Percentiles rank a stretch among this genome's conserved stretches.
Evolutionary conservation across 2,113 vertebrate genomes (phyloP).

Genomic region (Eulemur macaco): DNA sequence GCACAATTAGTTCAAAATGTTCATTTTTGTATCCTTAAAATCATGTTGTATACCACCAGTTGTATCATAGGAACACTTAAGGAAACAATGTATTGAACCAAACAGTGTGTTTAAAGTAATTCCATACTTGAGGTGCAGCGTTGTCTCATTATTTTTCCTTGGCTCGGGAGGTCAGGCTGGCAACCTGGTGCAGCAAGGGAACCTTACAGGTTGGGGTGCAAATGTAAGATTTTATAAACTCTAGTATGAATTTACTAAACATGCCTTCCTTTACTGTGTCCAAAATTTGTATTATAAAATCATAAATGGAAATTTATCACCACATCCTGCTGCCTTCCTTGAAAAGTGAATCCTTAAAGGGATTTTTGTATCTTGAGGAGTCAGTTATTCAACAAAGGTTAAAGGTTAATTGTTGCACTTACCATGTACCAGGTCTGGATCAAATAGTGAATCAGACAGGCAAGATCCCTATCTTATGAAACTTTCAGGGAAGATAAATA

Average conservation of each 20-base stretch:
- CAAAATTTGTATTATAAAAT: constrained; percentile 4
- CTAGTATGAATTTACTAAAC: neutral
- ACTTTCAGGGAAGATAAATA: neutral
- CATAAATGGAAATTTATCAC: constrained; percentile 19
- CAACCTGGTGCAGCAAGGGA: neutral
- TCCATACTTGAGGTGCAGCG: neutral
- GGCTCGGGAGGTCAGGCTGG: neutral
- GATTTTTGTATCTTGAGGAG: neutral
- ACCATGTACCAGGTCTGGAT: neutral
- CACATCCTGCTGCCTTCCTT: neutral
- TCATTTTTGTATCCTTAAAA: neutral
- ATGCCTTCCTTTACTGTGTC: neutral
- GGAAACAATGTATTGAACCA: neutral
- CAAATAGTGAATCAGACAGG: neutral
- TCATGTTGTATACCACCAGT: neutral
- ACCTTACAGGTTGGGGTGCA: neutral
- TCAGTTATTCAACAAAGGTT: neutral
- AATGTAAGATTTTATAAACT: constrained; percentile 28
- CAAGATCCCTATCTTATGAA: neutral
- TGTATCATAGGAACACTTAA: constrained; percentile 6
- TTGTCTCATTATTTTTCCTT: constrained; percentile 40
- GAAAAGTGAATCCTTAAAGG: constrained; percentile 23
- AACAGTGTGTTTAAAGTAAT: constrained; percentile 11
- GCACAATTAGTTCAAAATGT: neutral
- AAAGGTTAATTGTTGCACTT: neutral